Percentiles rank a stretch among this genome's conserved stretches.
These are phyloP conservation scores for Odontothrips loti DNA, from an alignment of 2,888 invertebrate genomes.

Conservation along the genomic window DNA sequence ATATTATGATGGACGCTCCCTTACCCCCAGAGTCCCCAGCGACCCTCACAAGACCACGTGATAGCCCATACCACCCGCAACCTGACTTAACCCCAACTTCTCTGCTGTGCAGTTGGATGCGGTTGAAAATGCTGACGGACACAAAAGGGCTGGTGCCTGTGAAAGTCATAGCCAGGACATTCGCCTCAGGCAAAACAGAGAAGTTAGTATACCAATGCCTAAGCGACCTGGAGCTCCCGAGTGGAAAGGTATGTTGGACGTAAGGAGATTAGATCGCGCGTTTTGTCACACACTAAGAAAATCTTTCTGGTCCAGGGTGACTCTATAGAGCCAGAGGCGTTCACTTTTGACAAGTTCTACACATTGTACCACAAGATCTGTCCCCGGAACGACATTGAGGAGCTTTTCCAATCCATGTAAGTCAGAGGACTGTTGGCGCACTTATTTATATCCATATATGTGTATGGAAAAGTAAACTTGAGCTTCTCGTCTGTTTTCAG, in stretches of 20 bases:
- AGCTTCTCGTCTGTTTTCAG: conserved; percentile 49
- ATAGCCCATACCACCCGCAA: too few species aligned
- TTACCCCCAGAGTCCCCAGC: too few species aligned
- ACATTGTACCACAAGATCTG: conserved; percentile 98
- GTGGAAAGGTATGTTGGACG: conserved; percentile 64
- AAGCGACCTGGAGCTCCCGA: conserved; percentile 87
- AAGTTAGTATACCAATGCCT: conserved; percentile 96
- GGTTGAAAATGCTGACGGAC: conserved; percentile 89
- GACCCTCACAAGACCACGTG: too few species aligned
- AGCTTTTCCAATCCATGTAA: conserved; percentile 92
- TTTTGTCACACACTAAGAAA: too few species aligned
- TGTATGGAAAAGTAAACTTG: background rate
- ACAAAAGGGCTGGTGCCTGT: conserved; percentile 94
- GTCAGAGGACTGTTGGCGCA: conserved; percentile 46
- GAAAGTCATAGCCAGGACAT: conserved; percentile 92
- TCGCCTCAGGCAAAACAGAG: conserved; percentile 99
- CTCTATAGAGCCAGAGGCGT: conserved; percentile 87
- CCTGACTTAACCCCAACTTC: background rate
- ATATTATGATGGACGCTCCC: too few species aligned
- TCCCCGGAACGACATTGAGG: conserved; percentile 97
- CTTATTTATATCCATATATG: conserved; percentile 14
- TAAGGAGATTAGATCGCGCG: background rate
- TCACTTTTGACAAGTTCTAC: conserved; percentile 99
- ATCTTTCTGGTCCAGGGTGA: conserved; percentile 62
- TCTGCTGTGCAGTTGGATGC: conserved; percentile 86